Evolutionary conservation across 2,113 vertebrate species (phyloP), one percentile per base, ranked within the genome.

Genomic region (Callithrix jacchus): DNA sequence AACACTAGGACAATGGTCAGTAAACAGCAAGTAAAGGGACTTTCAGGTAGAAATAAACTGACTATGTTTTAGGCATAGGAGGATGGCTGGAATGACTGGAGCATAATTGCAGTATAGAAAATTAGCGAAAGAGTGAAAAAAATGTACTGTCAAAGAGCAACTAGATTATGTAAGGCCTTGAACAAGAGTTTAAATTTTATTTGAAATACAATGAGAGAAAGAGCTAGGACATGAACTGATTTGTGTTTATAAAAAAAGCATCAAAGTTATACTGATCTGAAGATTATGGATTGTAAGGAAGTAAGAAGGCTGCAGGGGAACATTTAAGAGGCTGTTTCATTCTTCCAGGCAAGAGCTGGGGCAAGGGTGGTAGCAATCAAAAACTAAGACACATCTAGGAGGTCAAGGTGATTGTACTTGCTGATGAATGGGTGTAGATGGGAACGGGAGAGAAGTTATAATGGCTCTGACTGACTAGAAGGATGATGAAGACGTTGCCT

Each of bases 301-400:
- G 52, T 64, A 96, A 80, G 49, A 92, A 92, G 23, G 30, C 17
- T 74, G 13, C 35, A 70, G 89, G 25, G 82, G n/a, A 87, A 87
- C 35, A 66, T 71, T 82, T 92, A 74, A 92, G 52, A 87, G 54
- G 35, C 58, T 64, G 56, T 95, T 89, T 94, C 4, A 6, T 14
- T 92, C 17, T 95, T 94, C 25, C 37, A 92, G 35, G 68, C 42
- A 90, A 89, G 45, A 37, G 11, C 27, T 79, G 54, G 47, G 4
- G 70, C 66, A 92, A 37, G 40, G 92, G 64, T 40, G 45, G 40
- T 71, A 90, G 74, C 76, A 74, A 23, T 79, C 27, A 87, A 92
- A 85, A 91, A 77, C 23, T 85, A 74, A 68, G 94, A 88, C 25
- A 84, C 8, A 52, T 49, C 61, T 84, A 88, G 82, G 71, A 91